Percentiles rank a stretch among this genome's conserved stretches.
These are phyloP conservation scores for Tigriopus californicus DNA, from an alignment of 2,888 invertebrate species.

Conservation along the genomic window DNA sequence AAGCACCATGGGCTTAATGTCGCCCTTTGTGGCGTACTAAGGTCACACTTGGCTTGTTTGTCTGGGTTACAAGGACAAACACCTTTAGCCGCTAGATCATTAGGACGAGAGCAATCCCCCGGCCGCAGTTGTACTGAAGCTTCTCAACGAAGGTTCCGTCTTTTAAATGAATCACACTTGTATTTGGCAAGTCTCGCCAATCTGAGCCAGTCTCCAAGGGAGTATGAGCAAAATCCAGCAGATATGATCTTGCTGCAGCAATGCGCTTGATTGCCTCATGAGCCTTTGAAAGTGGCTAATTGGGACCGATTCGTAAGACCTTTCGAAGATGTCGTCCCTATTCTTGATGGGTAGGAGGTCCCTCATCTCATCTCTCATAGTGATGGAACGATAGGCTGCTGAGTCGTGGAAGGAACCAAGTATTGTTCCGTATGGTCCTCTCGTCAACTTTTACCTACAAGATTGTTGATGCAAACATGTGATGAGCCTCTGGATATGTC, in stretches of 20 bases:
- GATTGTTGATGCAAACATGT: constrained; percentile 51
- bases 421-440: constrained; percentile 34
- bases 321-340: constrained; percentile 45
- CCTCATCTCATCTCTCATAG: constrained; percentile 60
- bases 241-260: constrained; percentile 42
- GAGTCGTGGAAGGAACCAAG: constrained; percentile 38
- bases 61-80: constrained; percentile 52
- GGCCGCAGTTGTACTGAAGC: constrained; percentile 31
- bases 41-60: constrained; percentile 36
- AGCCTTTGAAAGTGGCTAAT: constrained; percentile 51
- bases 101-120: constrained; percentile 37
- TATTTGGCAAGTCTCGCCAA: constrained; percentile 69
- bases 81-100: constrained; percentile 35
- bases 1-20: constrained; percentile 74
- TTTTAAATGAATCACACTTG: constrained; percentile 39
- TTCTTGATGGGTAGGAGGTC: constrained; percentile 43
- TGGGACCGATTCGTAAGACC: constrained; percentile 47
- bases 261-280: constrained; percentile 21
- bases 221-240: constrained; percentile 66
- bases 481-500: constrained; percentile 62
- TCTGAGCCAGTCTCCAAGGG: constrained; percentile 56
- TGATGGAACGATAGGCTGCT: constrained; percentile 55
- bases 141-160: constrained; percentile 40
- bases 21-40: constrained; percentile 52
- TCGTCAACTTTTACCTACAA: constrained; percentile 41